phyloP scores from a whole-genome alignment of 2,797 vertebrate genomes.

The Dendrocincla tyrannina region DNA sequence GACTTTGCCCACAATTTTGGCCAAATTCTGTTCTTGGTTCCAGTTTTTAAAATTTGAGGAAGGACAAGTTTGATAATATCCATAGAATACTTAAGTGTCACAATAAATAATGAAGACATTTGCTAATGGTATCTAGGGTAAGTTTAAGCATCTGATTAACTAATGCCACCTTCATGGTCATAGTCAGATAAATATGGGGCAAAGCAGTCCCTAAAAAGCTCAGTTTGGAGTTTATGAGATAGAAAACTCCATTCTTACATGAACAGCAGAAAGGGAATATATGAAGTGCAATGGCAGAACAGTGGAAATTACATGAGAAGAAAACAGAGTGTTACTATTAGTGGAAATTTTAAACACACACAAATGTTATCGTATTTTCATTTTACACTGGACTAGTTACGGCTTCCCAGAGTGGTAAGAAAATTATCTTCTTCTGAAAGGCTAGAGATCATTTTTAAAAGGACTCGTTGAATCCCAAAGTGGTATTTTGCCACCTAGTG shows the following conservation, averaged over 20 bases:
- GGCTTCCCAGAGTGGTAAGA: neutral
- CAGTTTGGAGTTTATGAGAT: neutral
- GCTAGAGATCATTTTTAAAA: neutral
- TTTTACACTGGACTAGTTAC: neutral
- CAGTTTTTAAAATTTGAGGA: neutral
- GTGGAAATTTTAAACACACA: neutral
- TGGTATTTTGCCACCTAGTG: conserved; percentile 63
- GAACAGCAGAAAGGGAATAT: neutral
- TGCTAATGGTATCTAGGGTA: neutral
- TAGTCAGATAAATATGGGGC: neutral
- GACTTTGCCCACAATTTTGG: neutral
- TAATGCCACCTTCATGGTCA: neutral
- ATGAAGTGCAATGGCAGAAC: neutral
- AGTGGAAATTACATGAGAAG: neutral
- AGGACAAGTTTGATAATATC: neutral
- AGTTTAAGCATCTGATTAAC: neutral
- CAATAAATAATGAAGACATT: neutral
- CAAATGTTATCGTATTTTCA: neutral
- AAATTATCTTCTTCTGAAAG: neutral
- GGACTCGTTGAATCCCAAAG: neutral
- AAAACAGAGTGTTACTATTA: neutral
- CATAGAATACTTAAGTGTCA: neutral
- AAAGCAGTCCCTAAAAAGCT: neutral
- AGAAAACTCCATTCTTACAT: neutral
- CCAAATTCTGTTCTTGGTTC: neutral